Evolutionary conservation across 2,888 invertebrate genomes (phyloP), one percentile per base, ranked within the genome.

Genomic region (Cabera pusaria): DNA sequence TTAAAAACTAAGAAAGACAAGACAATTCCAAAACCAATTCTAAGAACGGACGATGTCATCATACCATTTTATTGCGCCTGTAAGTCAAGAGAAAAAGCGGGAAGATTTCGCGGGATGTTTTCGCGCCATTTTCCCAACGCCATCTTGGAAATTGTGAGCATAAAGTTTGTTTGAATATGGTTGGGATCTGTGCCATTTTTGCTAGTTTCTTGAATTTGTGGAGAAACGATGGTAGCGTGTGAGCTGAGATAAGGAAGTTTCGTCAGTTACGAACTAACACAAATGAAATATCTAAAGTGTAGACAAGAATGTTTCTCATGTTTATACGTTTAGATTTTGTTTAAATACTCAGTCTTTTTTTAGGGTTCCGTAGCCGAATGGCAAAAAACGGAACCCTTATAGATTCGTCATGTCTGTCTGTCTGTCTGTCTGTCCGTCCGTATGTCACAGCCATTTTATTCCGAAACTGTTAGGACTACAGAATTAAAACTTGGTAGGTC

Each of bases 41-140:
- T 25, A 38, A 12, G 38, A 26, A 40, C 19, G 29, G 35, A 42
- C 34, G 23, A 24, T 19, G 37, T 46, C 35, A 40, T 52, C 39
- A 26, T 28, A 34, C 17, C 24, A 34, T 34, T 42, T 46, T 52
- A 52, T 52, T 47, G 37, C 49, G 26, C 18, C n/a, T 39, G 41
- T 49, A 52, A 49, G 34, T 49, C 42, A 46, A 34, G 28, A 38
- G 31, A 23, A 25, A 31, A 40, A n/a, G n/a, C n/a, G n/a, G n/a
- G n/a, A n/a, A n/a, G n/a, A n/a, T n/a, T n/a, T n/a, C n/a, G 44
- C 41, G 42, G 35, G 39, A 42, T 46, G 37, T 24, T 44, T 44
- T 43, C 43, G 11, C 45, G 33, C 36, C 34, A 39, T 36, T 12
- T 24, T 29, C 29, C 14, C 6, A 9, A 31, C 29, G 37, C 37